Evolutionary conservation across 2,113 vertebrate genomes (phyloP).

Genomic region (Gavialis gangeticus): DNA sequence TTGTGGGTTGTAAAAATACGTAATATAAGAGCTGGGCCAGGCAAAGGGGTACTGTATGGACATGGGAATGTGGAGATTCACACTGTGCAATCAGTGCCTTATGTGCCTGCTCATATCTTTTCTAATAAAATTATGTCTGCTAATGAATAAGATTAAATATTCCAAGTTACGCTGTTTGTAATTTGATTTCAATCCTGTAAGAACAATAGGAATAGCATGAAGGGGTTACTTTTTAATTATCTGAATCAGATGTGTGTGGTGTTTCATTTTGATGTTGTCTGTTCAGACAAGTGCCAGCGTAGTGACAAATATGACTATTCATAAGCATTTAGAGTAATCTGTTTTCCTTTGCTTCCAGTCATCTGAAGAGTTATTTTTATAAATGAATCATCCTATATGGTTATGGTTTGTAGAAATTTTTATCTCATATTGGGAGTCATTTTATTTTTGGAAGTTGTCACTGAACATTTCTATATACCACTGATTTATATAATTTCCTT

Average conservation of each 20-base stretch:
- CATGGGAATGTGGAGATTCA: background rate
- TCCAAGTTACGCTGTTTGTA: fast-evolving
- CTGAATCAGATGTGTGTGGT: background rate
- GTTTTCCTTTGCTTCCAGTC: background rate
- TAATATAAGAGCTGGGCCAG: fast-evolving
- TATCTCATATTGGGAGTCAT: background rate
- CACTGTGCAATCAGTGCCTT: background rate
- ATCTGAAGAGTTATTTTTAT: background rate
- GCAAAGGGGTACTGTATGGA: too few species aligned
- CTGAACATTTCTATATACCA: background rate
- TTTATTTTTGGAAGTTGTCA: constrained; percentile 3
- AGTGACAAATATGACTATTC: background rate
- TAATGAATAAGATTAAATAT: background rate
- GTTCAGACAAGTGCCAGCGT: background rate
- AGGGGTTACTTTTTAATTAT: background rate
- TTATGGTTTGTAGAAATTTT: background rate
- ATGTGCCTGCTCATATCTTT: background rate
- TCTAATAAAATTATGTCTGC: fast-evolving
- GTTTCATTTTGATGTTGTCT: background rate
- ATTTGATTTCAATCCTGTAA: fast-evolving
- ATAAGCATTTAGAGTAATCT: background rate
- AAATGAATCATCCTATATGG: background rate
- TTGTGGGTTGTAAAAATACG: background rate
- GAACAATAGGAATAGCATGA: background rate
- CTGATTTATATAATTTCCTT: background rate